phyloP scores from a whole-genome alignment of 2,113 vertebrate genomes.

The Carollia perspicillata region DNA sequence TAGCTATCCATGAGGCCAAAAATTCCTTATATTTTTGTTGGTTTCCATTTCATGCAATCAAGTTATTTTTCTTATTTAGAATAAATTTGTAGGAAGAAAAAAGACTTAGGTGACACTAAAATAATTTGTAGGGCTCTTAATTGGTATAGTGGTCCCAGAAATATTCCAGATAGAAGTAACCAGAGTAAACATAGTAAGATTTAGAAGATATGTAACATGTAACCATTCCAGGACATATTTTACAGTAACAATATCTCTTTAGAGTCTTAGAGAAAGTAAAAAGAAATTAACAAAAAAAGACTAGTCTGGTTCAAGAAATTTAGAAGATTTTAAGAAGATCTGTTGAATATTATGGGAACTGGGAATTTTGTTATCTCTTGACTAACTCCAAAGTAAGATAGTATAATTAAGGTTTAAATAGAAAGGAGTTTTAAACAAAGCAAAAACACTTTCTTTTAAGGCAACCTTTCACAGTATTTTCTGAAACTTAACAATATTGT shows the following conservation, averaged over 20 bases:
- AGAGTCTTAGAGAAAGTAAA: background rate
- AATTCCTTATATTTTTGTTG: background rate
- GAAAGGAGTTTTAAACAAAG: background rate
- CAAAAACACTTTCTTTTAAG: background rate
- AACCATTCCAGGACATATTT: background rate
- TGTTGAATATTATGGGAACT: background rate
- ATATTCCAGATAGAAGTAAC: background rate
- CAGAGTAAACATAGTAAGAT: background rate
- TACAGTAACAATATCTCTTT: background rate
- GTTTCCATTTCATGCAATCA: background rate
- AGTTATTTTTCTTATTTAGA: background rate
- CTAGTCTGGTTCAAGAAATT: background rate
- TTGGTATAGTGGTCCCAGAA: background rate
- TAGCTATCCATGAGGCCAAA: background rate
- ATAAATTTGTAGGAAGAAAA: background rate
- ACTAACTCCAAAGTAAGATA: background rate
- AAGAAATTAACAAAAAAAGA: background rate
- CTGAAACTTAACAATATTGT: background rate
- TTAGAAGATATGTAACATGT: background rate
- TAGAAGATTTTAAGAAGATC: background rate
- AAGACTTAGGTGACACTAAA: background rate
- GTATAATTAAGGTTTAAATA: background rate
- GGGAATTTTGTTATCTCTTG: background rate
- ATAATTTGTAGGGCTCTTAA: background rate
- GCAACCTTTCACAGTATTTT: background rate